Conservation (phyloP, 2,797 vertebrate genomes). For the Enteromius treurensis region DNA sequence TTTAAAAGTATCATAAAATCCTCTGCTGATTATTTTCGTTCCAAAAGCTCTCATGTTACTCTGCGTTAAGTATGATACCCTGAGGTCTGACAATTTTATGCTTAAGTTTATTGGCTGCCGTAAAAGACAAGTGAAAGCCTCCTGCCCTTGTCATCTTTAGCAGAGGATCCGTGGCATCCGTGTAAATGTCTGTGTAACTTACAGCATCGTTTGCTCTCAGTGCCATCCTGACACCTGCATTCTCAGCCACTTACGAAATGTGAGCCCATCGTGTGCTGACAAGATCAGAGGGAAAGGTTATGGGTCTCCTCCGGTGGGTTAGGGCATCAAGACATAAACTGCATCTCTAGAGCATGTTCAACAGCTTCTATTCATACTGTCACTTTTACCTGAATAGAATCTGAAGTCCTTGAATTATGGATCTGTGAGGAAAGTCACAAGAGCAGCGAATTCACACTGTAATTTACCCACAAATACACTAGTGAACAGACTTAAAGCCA, state of each 20-base stretch:
- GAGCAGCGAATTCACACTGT: conserved; percentile 15
- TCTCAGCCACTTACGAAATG: not conserved
- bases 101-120: conserved; percentile 48
- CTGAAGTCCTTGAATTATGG: not conserved
- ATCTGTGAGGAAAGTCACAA: conserved; percentile 3
- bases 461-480: conserved; percentile 22
- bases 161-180: not conserved
- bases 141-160: conserved; percentile 51
- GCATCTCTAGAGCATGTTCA: not conserved
- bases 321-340: conserved; percentile 1
- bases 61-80: conserved; percentile 33
- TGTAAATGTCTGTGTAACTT: conserved; percentile 51
- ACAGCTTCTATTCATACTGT: not conserved
- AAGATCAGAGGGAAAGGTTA: conserved; percentile 3
- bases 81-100: conserved; percentile 49
- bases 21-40: conserved; percentile 22
- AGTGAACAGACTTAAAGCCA: conserved; percentile 7
- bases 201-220: conserved; percentile 20
- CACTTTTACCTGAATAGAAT: not conserved
- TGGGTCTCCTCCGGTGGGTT: conserved; percentile 10
- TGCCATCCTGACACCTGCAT: conserved; percentile 16
- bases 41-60: conserved; percentile 14
- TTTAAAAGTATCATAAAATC: conserved; percentile 25
- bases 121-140: conserved; percentile 55
- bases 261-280: not conserved